These are phyloP conservation scores for Bufo bufo DNA, from an alignment of 2,113 vertebrate genomes.

Conservation along the genomic window DNA sequence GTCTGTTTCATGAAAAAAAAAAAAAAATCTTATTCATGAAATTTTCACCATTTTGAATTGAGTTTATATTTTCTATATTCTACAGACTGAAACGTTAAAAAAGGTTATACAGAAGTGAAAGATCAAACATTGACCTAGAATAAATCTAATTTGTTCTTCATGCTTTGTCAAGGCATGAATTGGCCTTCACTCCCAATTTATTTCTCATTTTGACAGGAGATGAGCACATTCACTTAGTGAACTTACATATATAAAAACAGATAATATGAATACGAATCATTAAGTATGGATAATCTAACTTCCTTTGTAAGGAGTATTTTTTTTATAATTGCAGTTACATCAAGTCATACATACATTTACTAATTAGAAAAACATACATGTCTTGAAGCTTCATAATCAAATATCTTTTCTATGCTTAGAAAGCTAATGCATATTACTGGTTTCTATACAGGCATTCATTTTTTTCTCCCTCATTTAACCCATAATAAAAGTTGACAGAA, in stretches of 20 bases:
- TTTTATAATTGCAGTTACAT: not conserved
- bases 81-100: not conserved
- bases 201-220: not conserved
- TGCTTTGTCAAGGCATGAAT: slow-evolving; percentile 6
- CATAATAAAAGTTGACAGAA: no score
- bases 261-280: not conserved
- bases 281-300: not conserved
- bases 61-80: slow-evolving; percentile 13
- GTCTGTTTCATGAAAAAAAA: not conserved
- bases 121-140: slow-evolving; percentile 2
- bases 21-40: not conserved
- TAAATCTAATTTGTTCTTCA: slow-evolving; percentile 9
- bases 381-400: not conserved
- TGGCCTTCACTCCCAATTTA: slow-evolving; percentile 8
- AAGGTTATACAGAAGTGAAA: not conserved
- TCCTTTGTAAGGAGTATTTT: not conserved
- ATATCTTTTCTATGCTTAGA: no score
- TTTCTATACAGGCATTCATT: no score
- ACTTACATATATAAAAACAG: not conserved
- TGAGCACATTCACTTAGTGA: not conserved
- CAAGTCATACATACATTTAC: no score
- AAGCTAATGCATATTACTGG: no score
- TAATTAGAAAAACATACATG: not conserved
- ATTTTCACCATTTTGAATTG: not conserved
- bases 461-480: no score